Evolutionary conservation across 2,113 vertebrate genomes (phyloP).

Genomic region (Nycticorax nycticorax): DNA sequence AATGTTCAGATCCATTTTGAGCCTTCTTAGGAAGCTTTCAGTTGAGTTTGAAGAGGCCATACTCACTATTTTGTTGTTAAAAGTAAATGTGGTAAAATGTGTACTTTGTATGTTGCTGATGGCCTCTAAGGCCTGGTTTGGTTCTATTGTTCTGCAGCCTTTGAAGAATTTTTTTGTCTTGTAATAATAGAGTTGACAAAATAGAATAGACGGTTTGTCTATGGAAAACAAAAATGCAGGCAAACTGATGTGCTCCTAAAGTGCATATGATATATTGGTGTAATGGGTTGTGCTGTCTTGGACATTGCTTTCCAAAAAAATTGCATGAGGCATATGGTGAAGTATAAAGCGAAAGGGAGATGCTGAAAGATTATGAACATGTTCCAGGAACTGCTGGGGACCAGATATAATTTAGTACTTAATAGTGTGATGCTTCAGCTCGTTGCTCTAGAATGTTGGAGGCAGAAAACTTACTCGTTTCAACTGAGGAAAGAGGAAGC

Average conservation of each 20-base stretch:
- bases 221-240: neutral
- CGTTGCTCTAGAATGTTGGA: neutral
- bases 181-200: neutral
- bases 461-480: neutral
- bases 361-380: neutral
- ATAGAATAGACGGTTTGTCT: neutral
- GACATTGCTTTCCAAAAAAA: neutral
- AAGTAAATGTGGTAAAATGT: neutral
- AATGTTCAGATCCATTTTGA: neutral
- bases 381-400: neutral
- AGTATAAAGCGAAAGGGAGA: neutral
- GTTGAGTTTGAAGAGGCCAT: neutral
- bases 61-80: neutral
- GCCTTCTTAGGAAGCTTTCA: neutral
- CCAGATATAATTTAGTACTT: neutral
- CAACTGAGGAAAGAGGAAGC: neutral
- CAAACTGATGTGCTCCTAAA: neutral
- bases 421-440: neutral
- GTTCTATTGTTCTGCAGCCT: neutral
- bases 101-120: neutral
- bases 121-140: neutral
- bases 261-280: fast-evolving
- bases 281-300: neutral
- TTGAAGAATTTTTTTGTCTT: neutral
- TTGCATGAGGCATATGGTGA: neutral